Evolutionary conservation across 53 echinoderm and acorn worm genomes (phyloP).

Genomic region (Luidia sarsii): DNA sequence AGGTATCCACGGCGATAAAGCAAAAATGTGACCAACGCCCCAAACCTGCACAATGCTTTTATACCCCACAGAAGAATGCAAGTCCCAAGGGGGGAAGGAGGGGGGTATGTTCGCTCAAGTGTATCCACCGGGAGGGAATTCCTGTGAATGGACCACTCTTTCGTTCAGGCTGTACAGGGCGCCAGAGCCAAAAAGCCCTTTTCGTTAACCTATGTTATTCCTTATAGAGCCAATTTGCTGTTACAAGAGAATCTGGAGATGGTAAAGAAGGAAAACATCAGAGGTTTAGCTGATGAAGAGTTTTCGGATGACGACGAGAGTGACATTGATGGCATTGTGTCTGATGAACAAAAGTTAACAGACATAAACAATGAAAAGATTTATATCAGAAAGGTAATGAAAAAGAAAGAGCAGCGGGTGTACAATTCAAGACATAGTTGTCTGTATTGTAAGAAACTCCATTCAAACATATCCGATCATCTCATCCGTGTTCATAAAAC

Average conservation of each 20-base stretch:
- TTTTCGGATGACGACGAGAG: constrained; percentile 2
- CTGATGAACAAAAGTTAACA: constrained; percentile 1
- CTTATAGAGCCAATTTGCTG: constrained; percentile 2
- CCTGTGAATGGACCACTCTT: too few species aligned
- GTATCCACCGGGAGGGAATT: too few species aligned
- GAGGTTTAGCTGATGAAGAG: not conserved
- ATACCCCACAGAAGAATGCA: too few species aligned
- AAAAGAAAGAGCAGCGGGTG: constrained; percentile 50
- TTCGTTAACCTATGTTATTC: constrained; percentile 1
- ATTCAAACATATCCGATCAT: constrained; percentile 9
- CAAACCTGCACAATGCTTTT: too few species aligned
- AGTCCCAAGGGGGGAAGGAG: too few species aligned
- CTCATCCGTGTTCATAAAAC: not conserved
- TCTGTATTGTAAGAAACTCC: constrained; percentile 34
- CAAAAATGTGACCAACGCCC: too few species aligned
- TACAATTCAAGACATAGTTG: constrained; percentile 58
- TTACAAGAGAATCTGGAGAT: too few species aligned
- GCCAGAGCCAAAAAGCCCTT: too few species aligned
- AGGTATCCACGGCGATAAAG: too few species aligned
- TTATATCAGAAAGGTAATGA: constrained; percentile 19
- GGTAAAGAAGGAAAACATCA: too few species aligned
- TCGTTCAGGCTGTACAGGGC: too few species aligned
- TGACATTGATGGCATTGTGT: not conserved
- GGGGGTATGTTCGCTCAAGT: too few species aligned
- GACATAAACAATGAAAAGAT: constrained; percentile 19